Conservation (phyloP, 2,113 vertebrate species). For the Illadopsis cleaveri region DNA sequence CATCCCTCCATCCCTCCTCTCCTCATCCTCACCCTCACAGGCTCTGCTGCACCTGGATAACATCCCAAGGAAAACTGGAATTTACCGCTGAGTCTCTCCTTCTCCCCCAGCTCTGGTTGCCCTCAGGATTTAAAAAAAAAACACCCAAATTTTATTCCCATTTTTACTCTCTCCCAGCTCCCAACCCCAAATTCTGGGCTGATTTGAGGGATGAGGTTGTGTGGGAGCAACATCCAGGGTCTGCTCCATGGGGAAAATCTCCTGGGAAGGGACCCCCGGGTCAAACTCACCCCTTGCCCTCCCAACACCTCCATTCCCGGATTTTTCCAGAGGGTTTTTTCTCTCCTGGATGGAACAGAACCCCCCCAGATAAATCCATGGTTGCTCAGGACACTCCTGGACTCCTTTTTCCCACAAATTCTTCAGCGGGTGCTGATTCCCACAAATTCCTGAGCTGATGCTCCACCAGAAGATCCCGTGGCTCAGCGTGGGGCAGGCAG, state of each 20-base stretch:
- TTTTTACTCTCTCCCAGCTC: background rate
- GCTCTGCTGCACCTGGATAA: no score
- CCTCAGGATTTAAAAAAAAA: background rate
- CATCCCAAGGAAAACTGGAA: background rate
- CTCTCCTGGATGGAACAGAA: background rate
- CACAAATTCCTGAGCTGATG: background rate
- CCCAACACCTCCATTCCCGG: background rate
- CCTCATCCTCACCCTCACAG: background rate
- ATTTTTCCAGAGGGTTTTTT: background rate
- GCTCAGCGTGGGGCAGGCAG: background rate
- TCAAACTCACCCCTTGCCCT: background rate
- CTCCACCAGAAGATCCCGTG: background rate
- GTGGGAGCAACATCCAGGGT: background rate
- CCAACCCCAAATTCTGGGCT: background rate
- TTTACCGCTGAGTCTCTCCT: background rate
- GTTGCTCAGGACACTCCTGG: background rate
- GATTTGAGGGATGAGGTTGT: background rate
- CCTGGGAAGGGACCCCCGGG: background rate
- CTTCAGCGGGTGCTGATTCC: background rate
- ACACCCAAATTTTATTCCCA: rapidly evolving
- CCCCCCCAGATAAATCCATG: background rate
- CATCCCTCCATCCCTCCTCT: background rate
- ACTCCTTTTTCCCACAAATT: background rate
- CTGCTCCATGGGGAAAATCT: background rate
- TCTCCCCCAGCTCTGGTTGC: background rate